Evolutionary conservation across 2,797 vertebrate genomes (phyloP).

Genomic region (Diplodus sargus): DNA sequence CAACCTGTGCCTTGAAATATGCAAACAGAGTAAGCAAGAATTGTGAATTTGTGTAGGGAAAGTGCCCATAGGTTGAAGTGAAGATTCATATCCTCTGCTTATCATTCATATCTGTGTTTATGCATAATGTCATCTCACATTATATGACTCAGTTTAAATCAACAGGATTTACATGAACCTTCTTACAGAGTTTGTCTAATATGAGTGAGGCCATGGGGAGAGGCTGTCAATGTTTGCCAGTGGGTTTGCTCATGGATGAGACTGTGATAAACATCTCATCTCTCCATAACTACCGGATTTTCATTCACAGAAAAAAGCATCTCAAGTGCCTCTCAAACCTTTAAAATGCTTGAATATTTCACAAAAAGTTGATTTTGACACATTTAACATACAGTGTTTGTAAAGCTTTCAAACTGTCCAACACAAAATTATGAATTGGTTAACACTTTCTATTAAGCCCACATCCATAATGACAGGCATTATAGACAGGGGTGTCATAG

Average conservation of each 20-base stretch:
- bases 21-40: conserved; percentile 37
- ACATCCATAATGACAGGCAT: too few species aligned
- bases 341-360: conserved; percentile 61
- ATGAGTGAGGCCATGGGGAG: conserved; percentile 77
- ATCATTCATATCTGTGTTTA: conserved; percentile 78
- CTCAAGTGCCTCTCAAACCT: conserved; percentile 47
- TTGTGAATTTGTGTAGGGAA: conserved; percentile 23
- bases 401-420: conserved; percentile 41
- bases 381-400: conserved; percentile 31
- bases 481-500: too few species aligned
- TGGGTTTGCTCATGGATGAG: conserved; percentile 80
- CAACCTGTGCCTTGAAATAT: conserved; percentile 28
- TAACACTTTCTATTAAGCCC: too few species aligned
- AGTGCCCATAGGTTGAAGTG: conserved; percentile 35
- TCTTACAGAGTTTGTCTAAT: conserved; percentile 80
- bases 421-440: not conserved
- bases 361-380: conserved; percentile 10
- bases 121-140: conserved; percentile 70
- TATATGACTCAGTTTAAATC: conserved; percentile 80
- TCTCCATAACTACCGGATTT: conserved; percentile 72
- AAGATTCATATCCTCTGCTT: conserved; percentile 70
- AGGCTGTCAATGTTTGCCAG: conserved; percentile 83
- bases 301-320: conserved; percentile 57
- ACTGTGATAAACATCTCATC: conserved; percentile 75
- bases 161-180: conserved; percentile 67